These are phyloP conservation scores for Glaucopsyche alexis DNA, from an alignment of 2,888 invertebrate genomes.

Conservation along the genomic window DNA sequence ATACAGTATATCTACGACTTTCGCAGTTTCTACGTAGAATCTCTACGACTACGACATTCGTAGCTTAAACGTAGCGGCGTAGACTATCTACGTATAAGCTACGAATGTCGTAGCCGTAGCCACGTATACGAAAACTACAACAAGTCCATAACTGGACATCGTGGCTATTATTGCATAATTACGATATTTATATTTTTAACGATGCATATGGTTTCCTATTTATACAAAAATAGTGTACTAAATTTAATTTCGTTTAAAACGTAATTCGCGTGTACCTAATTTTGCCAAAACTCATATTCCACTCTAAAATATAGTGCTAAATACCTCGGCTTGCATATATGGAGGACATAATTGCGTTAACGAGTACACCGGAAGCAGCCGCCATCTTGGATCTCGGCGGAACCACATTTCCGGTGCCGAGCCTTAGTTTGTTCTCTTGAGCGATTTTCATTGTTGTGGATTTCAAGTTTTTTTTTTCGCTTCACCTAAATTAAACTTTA, in stretches of 20 bases:
- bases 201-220: no score
- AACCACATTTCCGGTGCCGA: constrained; percentile 41
- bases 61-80: no score
- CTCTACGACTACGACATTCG: no score
- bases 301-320: constrained; percentile 7
- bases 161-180: no score
- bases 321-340: constrained; percentile 24
- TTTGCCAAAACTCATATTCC: constrained; percentile 10
- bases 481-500: background rate
- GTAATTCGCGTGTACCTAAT: background rate
- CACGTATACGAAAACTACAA: no score
- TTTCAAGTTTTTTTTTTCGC: constrained; percentile 16
- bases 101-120: no score
- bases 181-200: no score
- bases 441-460: constrained; percentile 32
- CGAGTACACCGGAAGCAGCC: constrained; percentile 39
- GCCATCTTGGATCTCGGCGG: constrained; percentile 40
- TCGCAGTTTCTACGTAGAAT: no score
- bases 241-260: background rate
- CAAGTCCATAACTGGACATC: no score
- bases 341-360: constrained; percentile 40
- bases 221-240: background rate
- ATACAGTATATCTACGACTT: no score
- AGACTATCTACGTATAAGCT: no score
- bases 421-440: constrained; percentile 28